A percentile compares a stretch with the other conserved stretches of the same genome.
phyloP scores from a whole-genome alignment of 2,797 vertebrate genomes.

The Triplophysa yarkandensis region DNA sequence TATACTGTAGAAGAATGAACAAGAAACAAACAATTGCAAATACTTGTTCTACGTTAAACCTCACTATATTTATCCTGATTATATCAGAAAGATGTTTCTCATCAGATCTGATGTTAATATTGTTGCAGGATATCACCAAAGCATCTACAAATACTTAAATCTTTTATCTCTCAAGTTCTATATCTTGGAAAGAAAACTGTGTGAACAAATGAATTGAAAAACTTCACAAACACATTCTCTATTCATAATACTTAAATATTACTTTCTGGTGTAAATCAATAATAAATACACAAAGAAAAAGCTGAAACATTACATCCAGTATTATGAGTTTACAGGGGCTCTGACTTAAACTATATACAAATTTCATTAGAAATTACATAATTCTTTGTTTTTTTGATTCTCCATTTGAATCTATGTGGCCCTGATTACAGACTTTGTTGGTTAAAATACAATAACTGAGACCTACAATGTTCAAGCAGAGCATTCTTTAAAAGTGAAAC shows the following conservation, averaged over 20 bases:
- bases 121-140: neutral
- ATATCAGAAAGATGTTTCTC: neutral
- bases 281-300: neutral
- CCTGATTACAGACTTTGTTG: neutral
- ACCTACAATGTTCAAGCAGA: constrained; percentile 1
- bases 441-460: neutral
- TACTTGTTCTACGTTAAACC: neutral
- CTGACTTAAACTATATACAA: neutral
- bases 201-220: neutral
- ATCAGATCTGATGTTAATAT: neutral
- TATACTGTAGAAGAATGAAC: neutral
- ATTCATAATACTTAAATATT: constrained; percentile 17
- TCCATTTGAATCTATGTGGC: neutral
- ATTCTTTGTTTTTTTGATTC: neutral
- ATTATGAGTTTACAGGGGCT: neutral
- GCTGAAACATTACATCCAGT: neutral
- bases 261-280: constrained; percentile 20
- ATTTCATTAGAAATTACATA: constrained; percentile 2
- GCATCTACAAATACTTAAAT: neutral
- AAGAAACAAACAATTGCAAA: neutral
- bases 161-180: neutral
- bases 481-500: neutral
- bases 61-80: neutral
- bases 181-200: neutral
- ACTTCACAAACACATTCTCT: constrained; percentile 4